Percentiles rank a stretch among this genome's conserved stretches.
phyloP scores from a whole-genome alignment of 2,113 vertebrate species.

The Alces alces region DNA sequence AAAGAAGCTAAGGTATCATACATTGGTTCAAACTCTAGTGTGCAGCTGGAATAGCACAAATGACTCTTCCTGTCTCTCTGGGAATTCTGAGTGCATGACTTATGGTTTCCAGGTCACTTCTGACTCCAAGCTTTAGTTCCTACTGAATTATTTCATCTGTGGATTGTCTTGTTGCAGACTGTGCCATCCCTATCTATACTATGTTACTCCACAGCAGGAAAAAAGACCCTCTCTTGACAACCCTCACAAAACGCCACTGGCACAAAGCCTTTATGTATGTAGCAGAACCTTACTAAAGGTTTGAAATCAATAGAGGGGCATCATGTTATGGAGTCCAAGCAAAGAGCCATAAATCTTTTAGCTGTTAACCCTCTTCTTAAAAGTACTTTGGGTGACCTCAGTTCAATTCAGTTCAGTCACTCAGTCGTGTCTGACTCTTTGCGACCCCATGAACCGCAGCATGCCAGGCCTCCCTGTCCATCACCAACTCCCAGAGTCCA shows the following conservation, averaged over 20 bases:
- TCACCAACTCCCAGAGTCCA: fast-evolving
- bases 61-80: neutral
- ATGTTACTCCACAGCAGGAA: neutral
- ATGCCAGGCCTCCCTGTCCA: neutral
- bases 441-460: fast-evolving
- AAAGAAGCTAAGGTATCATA: neutral
- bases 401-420: neutral
- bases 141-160: neutral
- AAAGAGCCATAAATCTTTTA: neutral
- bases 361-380: neutral
- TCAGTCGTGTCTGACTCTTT: neutral
- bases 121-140: neutral
- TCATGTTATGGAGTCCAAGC: neutral
- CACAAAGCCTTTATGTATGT: neutral
- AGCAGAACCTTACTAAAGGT: neutral
- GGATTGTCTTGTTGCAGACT: neutral
- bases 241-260: neutral
- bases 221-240: neutral
- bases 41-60: neutral
- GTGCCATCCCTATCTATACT: neutral
- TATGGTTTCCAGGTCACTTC: neutral
- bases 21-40: neutral
- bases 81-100: neutral
- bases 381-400: neutral
- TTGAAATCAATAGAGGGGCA: neutral